A percentile compares a stretch with the other conserved stretches of the same genome.
phyloP scores from a whole-genome alignment of 1,140 invertebrate species.

The Drosophila obscura region DNA sequence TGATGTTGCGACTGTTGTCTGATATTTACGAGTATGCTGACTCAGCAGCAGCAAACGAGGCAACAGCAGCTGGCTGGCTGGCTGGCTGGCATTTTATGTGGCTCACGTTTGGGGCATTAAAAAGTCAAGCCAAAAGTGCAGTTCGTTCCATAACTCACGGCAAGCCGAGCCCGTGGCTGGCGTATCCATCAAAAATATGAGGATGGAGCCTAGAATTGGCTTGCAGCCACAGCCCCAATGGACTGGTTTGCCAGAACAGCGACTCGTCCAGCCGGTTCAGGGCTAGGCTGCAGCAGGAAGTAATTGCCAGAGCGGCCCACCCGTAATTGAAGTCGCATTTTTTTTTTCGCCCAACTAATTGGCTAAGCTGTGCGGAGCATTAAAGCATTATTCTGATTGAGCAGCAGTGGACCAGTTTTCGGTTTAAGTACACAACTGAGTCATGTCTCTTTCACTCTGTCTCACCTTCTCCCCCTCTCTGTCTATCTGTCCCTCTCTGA shows the following conservation, averaged over 20 bases:
- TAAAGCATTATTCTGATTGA: conserved; percentile 71
- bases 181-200: conserved; percentile 16
- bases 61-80: conserved; percentile 36
- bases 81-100: conserved; percentile 32
- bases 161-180: conserved; percentile 19
- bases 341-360: conserved; percentile 49
- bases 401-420: conserved; percentile 73
- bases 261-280: conserved; percentile 60
- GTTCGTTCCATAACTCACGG: conserved; percentile 49
- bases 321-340: conserved; percentile 48
- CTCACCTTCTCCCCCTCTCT: neutral
- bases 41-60: neutral
- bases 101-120: conserved; percentile 65
- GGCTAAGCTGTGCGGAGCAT: conserved; percentile 1
- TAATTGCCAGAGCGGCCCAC: conserved; percentile 44
- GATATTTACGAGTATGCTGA: neutral
- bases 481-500: conserved; percentile 16
- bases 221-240: conserved; percentile 4
- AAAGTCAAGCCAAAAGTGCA: conserved; percentile 41
- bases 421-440: conserved; percentile 44
- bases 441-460: conserved; percentile 36
- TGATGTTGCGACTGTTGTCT: conserved; percentile 10
- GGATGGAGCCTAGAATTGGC: conserved; percentile 13
- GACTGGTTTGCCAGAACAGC: conserved; percentile 6
- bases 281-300: conserved; percentile 71